Conservation (phyloP, 2,888 invertebrate species). For the Lydus trimaculatus region DNA sequence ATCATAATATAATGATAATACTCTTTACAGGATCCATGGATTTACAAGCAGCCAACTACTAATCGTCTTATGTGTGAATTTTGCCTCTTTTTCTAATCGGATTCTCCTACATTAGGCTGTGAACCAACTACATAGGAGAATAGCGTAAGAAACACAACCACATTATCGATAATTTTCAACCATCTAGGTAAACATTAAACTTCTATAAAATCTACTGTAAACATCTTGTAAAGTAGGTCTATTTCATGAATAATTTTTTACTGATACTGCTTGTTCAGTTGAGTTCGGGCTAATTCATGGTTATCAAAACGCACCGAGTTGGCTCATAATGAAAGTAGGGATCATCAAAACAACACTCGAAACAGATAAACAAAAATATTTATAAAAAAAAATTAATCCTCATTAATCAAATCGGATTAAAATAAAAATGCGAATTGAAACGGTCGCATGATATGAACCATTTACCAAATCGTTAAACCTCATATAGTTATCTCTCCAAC, state of each 20-base stretch:
- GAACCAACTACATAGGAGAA: background rate
- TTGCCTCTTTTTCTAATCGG: slow-evolving; percentile 61
- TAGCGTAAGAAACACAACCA: background rate
- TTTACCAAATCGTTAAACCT: background rate
- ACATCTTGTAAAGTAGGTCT: background rate
- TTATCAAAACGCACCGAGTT: background rate
- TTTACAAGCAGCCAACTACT: slow-evolving; percentile 59
- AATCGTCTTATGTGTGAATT: slow-evolving; percentile 62
- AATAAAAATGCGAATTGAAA: slow-evolving; percentile 34
- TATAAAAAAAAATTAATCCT: slow-evolving; percentile 41
- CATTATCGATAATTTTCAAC: background rate
- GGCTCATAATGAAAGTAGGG: background rate
- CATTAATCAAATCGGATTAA: slow-evolving; percentile 46
- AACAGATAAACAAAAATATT: slow-evolving; percentile 31
- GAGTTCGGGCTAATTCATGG: background rate
- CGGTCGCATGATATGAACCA: background rate
- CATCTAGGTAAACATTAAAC: background rate
- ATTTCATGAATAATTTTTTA: background rate
- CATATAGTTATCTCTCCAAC: background rate
- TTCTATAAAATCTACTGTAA: background rate
- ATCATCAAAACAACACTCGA: slow-evolving; percentile 24
- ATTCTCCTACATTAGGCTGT: slow-evolving; percentile 27
- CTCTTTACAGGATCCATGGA: slow-evolving; percentile 61
- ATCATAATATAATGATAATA: slow-evolving; percentile 63
- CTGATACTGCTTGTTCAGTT: background rate